Evolutionary conservation across 2,797 vertebrate species (phyloP), one percentile per base, ranked within the genome.

Genomic region (Phalloptychus januarius): DNA sequence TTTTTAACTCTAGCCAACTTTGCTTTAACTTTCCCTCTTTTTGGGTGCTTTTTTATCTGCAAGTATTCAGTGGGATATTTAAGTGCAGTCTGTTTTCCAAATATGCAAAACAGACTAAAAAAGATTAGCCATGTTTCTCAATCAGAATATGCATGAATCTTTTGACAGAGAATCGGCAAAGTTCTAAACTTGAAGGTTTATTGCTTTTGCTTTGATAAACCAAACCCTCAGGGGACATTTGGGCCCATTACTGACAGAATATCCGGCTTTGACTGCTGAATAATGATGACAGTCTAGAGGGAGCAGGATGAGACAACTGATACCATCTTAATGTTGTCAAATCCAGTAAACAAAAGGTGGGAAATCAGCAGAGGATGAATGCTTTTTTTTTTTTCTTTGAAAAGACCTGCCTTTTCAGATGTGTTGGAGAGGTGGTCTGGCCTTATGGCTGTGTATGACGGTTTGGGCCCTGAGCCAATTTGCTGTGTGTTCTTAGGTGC

Each of bases 251-350:
- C 81, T 77, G 78, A 86, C 74, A 52, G 79, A 88, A 86, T 83
- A 83, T 91, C 89, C 88, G 80, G 86, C 91, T 88, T 78, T 86
- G 69, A 87, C 87, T 87, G 78, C 79, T 86, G 74, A 92, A 92
- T 92, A 92, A 93, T 91, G 88, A 88, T 82, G 78, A 63, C 70
- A 31, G 86, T 85, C 87, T 84, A 83, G 76, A 44, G 77, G 77
- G 90, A 92, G 74, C 80, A 10, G 87, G 52, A 82, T 38, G 3
- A 87, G 80, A 75, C 77, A 42, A 67, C 83, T 65, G 91, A 95
- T 91, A 86, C 73, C 6, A 91, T 94, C 91, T 86, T 88, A 92
- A 91, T 88, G 81, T 90, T 89, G 88, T 92, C 85, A 91, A 92
- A 91, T 84, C 77, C 76, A 18, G 81, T 80, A 83, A 89, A 92